Conservation (phyloP, 2,888 invertebrate genomes). For the Napeogenes inachia region DNA sequence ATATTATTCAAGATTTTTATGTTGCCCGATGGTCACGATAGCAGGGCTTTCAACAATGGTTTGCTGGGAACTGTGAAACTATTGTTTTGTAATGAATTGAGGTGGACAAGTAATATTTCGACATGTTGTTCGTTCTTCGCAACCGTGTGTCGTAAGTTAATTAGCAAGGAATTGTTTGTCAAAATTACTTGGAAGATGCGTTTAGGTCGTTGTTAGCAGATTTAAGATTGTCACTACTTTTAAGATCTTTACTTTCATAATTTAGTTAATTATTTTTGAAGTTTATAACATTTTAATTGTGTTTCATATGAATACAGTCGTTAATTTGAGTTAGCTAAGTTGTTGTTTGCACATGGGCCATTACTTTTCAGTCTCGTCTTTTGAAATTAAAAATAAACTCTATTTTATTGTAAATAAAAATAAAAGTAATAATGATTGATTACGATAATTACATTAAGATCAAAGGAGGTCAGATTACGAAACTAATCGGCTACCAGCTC, state of each 20-base stretch:
- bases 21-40: conserved; percentile 8
- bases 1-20: conserved; percentile 1
- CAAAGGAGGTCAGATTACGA: conserved; percentile 20
- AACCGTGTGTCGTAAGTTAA: conserved; percentile 43
- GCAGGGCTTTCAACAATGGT: conserved; percentile 9
- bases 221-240: background rate
- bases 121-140: conserved; percentile 17
- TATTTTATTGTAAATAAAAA: conserved; percentile 1
- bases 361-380: background rate
- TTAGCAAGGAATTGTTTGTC: conserved; percentile 32
- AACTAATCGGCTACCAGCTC: conserved; percentile 16
- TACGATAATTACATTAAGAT: conserved; percentile 17
- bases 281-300: conserved; percentile 2
- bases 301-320: too few species aligned
- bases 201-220: conserved; percentile 4
- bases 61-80: conserved; percentile 12
- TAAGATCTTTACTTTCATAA: background rate
- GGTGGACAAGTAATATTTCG: conserved; percentile 24
- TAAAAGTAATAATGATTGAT: conserved; percentile 15
- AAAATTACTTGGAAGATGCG: conserved; percentile 19
- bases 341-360: background rate
- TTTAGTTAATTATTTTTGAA: background rate
- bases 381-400: background rate
- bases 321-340: too few species aligned
- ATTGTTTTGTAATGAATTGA: conserved; percentile 22